These are phyloP conservation scores for Ceratitis capitata DNA, from an alignment of 1,140 invertebrate species.

Conservation along the genomic window DNA sequence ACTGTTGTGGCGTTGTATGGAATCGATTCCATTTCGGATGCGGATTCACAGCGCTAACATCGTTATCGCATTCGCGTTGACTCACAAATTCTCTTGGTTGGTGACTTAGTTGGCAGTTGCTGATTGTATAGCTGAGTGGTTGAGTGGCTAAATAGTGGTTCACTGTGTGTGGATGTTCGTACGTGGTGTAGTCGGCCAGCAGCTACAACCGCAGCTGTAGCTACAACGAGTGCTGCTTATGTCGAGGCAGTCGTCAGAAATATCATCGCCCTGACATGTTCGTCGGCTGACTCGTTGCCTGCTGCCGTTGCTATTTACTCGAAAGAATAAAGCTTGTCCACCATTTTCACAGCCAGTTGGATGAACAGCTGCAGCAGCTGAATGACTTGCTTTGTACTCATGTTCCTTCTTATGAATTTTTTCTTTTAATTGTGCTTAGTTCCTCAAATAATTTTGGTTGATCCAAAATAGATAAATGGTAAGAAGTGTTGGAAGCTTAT, in stretches of 20 bases:
- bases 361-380: constrained; percentile 23
- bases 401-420: neutral
- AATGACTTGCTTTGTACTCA: neutral
- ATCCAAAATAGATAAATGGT: neutral
- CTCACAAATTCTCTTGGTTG: constrained; percentile 1
- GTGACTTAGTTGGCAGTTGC: neutral
- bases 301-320: neutral
- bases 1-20: neutral
- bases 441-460: no score
- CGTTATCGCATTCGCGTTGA: constrained; percentile 27
- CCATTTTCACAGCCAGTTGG: constrained; percentile 19
- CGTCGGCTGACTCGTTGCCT: neutral
- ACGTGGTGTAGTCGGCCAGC: neutral
- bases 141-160: constrained; percentile 10
- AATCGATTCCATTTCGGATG: constrained; percentile 39
- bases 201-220: neutral
- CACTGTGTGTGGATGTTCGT: neutral
- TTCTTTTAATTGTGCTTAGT: no score
- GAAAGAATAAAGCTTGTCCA: neutral
- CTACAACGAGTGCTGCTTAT: neutral
- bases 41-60: constrained; percentile 18
- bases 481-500: no score
- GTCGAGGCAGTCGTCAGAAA: constrained; percentile 14
- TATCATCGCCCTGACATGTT: neutral
- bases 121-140: constrained; percentile 7